Conservation (phyloP, 2,797 vertebrate genomes). For the Lycodopsis pacificus region DNA sequence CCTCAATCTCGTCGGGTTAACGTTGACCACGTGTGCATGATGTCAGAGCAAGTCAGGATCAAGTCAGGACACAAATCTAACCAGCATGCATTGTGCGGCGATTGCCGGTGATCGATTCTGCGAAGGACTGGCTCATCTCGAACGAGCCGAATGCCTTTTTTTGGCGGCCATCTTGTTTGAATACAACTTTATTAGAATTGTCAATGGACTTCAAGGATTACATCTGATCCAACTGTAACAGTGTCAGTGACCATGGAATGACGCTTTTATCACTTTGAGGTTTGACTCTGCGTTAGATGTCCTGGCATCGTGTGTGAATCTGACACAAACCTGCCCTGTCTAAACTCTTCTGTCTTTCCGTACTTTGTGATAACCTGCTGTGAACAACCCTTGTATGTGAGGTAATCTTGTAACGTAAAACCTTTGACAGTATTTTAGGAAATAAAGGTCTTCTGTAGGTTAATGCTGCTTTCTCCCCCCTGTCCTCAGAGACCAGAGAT, state of each 20-base stretch:
- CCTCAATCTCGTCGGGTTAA: no score
- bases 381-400: background rate
- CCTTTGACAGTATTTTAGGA: conserved; percentile 21
- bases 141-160: background rate
- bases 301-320: background rate
- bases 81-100: no score
- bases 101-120: no score
- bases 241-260: background rate
- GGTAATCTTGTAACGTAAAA: conserved; percentile 32
- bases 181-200: background rate
- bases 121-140: no score
- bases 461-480: conserved; percentile 10
- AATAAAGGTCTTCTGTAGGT: conserved; percentile 25
- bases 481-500: conserved; percentile 44
- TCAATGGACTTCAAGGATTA: background rate
- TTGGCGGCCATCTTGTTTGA: background rate
- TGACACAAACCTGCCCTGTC: background rate
- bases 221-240: background rate
- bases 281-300: background rate
- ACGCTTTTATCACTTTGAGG: background rate
- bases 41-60: no score
- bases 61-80: no score
- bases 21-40: no score
- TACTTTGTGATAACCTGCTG: background rate
- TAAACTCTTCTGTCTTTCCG: background rate